Conservation (phyloP, 2,113 vertebrate genomes). For the Aramus guarauna region DNA sequence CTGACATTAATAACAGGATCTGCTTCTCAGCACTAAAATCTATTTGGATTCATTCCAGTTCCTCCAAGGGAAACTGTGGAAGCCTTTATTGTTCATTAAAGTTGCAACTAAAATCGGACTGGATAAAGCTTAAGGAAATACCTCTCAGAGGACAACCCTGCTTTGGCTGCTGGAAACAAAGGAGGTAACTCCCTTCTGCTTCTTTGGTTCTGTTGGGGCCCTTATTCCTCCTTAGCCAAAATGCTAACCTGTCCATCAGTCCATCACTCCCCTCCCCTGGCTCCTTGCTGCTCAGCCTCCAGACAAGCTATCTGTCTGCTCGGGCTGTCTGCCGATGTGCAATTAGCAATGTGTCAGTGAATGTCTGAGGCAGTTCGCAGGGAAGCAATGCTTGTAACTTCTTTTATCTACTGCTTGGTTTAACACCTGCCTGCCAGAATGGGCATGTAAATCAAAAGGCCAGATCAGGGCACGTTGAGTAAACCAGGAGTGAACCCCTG, state of each 20-base stretch:
- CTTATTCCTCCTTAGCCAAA: not conserved
- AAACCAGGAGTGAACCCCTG: not conserved
- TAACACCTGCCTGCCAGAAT: not conserved
- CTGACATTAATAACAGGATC: constrained; percentile 27
- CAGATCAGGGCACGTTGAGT: not conserved
- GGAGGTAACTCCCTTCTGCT: constrained; percentile 55
- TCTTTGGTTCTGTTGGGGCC: not conserved
- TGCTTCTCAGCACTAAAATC: constrained; percentile 20
- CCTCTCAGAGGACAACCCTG: constrained; percentile 30
- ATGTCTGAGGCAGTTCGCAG: not conserved
- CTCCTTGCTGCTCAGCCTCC: constrained; percentile 3
- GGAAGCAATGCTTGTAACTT: not conserved
- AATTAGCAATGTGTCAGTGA: not conserved
- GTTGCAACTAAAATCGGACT: constrained; percentile 1
- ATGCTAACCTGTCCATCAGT: not conserved
- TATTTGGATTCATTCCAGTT: constrained; percentile 16
- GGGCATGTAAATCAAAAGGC: not conserved
- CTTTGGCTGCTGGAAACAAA: not conserved
- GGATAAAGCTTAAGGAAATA: constrained; percentile 22
- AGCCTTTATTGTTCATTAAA: constrained; percentile 50
- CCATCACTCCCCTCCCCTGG: not conserved
- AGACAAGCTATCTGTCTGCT: not conserved
- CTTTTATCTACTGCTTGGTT: not conserved
- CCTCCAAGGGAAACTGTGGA: constrained; percentile 21
- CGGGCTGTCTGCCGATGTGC: not conserved